phyloP scores from a whole-genome alignment of 2,888 invertebrate genomes.

The Carpatolechia fugitivella region DNA sequence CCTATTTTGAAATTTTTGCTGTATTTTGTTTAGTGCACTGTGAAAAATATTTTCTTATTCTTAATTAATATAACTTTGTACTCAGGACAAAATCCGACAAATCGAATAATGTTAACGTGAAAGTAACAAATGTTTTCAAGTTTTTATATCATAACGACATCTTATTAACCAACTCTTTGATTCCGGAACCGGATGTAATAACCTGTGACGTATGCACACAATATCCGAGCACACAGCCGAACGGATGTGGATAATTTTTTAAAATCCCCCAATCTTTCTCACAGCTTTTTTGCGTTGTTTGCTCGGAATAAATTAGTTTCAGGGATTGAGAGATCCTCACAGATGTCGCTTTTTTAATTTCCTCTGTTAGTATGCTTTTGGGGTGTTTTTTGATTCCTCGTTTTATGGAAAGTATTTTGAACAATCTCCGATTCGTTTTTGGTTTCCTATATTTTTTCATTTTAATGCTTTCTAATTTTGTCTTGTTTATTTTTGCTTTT shows the following conservation, averaged over 20 bases:
- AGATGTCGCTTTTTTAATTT: constrained; percentile 63
- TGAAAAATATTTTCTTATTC: no score
- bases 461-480: no score
- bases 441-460: neutral
- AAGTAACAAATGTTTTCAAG: neutral
- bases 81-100: no score
- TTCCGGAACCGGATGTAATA: constrained; percentile 37
- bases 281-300: constrained; percentile 59
- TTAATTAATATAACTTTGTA: no score
- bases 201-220: constrained; percentile 45
- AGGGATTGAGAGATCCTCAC: constrained; percentile 44
- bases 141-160: neutral
- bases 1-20: no score
- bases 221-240: constrained; percentile 39
- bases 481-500: no score
- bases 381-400: constrained; percentile 1
- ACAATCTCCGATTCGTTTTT: neutral
- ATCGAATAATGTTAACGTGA: neutral
- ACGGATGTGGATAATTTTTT: constrained; percentile 46
- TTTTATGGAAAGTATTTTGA: constrained; percentile 9
- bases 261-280: constrained; percentile 40
- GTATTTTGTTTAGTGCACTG: no score
- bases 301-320: constrained; percentile 52
- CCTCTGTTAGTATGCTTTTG: constrained; percentile 42
- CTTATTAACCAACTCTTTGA: constrained; percentile 14